Base-by-base conservation (phyloP, 2,113 vertebrate genomes). In the Seriola rivoliana region DNA sequence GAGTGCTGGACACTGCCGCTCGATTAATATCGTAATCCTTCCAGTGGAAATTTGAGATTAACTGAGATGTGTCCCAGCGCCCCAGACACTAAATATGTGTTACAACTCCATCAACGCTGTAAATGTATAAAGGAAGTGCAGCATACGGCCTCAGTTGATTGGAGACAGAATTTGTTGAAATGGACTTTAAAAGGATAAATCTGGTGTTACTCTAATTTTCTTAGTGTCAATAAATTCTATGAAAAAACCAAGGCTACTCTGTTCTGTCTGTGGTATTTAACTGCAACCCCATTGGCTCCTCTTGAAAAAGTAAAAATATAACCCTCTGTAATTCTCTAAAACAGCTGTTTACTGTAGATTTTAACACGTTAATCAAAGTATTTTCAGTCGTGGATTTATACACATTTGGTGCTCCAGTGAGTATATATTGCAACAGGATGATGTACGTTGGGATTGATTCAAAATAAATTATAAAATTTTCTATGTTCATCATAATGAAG, bases 1-100 rank as follows among this genome's bases (percentile, higher is more conserved):
- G 73, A 60, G 23, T 8, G 25, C 42, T 55, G 72, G 71, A 71
- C 59, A 60, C 75, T 60, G 80, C 36, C 2, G 62, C 77, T 90
- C 70, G 13, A 86, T 89, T 87, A 88, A 91, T 85, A 77, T 78
- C 65, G 50, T 89, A 82, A 92, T 92, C 86, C 82, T 69, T 85
- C 68, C 62, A 64, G 67, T 88, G 80, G 85, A 85, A 86, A 90
- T 90, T 74, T 86, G 66, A 91, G 84, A 89, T 85, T 71, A 91
- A 88, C n/a, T 60, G 58, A 86, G 62, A 73, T 38, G 68, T 72
- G 71, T 68, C 54, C 9, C 40, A 3, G 17, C 13, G 5, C 42
- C 66, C 38, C 72, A 78, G 71, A 74, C 67, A 77, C 23, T 77
- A 69, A 82, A 48, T 32, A 76, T 79, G 65, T 79, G 68, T 48